Evolutionary conservation across 2,113 vertebrate species (phyloP), one percentile per base, ranked within the genome.

Genomic region (Pterocles gutturalis): DNA sequence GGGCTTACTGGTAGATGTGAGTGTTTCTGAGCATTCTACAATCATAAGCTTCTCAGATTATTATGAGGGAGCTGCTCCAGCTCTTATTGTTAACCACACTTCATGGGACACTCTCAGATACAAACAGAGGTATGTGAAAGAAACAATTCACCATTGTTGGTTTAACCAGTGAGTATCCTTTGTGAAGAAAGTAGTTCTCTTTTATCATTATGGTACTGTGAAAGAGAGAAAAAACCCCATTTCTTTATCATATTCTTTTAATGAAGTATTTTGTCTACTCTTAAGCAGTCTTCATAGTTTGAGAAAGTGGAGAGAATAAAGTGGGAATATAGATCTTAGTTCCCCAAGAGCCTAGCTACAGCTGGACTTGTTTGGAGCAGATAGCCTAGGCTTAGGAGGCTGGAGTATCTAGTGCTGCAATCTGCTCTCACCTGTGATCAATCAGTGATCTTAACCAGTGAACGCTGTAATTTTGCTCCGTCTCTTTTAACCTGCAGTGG

Each of bases 21-120:
- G 98, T 80, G 97, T 99, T 77, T 98, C 99, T 0, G 98, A 99
- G 28, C 98, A 99, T 88, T 99, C 99, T 17, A 98, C 98, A 20
- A 80, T 99, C 67, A 98, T 99, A 91, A 99, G 96, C 71, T 99
- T 99, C 96, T 98, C 94, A 0, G 98, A 99, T 95, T 99, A 99
- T 85, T 99, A 99, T 2, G 98, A 99, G 60, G 99, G 99, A 51
- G 98, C 99, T 25, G 99, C 99, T 54, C 99, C 99, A 9, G 99
- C 98, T 13, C 97, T 99, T 43, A 97, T 99, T 89, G 97, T 99
- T 53, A 99, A 99, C 96, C 99, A 99, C 66, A 99, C 99, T 1
- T 97, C 98, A 1, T 98, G 98, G 97, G 97, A 97, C 8, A 84
- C 89, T 25, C 96, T 99, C 77, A 97, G 90, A 36, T 99, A 99